Conservation (phyloP, 2,797 vertebrate species). For the Megaceryle alcyon region DNA sequence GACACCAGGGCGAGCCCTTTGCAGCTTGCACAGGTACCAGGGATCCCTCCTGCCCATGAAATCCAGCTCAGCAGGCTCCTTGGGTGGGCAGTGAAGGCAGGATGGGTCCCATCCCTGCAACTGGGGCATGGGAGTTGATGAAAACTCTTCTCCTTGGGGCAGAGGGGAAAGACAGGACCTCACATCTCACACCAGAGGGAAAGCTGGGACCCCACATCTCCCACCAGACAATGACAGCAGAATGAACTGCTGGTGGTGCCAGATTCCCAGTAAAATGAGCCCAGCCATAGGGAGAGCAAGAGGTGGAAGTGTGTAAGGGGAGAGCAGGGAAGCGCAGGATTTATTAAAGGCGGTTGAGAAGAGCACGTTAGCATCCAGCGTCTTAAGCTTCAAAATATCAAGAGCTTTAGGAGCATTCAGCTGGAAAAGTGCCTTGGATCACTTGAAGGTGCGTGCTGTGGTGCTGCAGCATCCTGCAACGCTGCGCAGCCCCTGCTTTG, state of each 20-base stretch:
- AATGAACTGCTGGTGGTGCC: background rate
- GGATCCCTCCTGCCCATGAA: fast-evolving
- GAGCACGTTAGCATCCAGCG: background rate
- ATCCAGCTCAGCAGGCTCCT: background rate
- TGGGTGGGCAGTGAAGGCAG: fast-evolving
- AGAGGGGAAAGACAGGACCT: too few relatives aligned
- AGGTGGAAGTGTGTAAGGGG: fast-evolving
- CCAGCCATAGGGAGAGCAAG: fast-evolving
- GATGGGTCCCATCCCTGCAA: background rate
- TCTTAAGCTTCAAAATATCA: background rate
- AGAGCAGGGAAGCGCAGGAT: background rate
- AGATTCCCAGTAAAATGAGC: background rate
- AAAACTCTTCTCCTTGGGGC: background rate
- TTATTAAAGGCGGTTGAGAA: background rate
- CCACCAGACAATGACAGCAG: background rate
- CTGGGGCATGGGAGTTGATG: background rate
- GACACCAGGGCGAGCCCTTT: fast-evolving
- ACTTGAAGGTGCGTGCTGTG: background rate
- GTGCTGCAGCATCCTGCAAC: background rate
- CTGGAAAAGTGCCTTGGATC: background rate
- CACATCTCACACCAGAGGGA: background rate
- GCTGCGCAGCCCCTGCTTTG: background rate
- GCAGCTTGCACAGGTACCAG: background rate
- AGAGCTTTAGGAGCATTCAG: background rate
- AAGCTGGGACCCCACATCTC: background rate